Evolutionary conservation across 2,113 vertebrate genomes (phyloP).

Genomic region (Pionites leucogaster): DNA sequence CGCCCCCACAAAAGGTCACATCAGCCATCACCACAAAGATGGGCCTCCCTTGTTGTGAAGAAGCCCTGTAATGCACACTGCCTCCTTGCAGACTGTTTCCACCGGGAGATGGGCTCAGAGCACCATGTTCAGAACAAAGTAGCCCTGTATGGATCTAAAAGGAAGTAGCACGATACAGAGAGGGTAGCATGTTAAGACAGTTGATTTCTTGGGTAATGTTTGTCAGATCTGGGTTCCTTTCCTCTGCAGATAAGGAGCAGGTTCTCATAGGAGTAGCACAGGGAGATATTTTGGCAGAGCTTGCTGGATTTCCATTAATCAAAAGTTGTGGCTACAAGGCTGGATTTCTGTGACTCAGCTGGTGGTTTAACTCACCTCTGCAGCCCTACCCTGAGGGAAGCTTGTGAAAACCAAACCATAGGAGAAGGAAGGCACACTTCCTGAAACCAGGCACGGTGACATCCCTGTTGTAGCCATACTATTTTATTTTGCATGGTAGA

Average conservation of each 20-base stretch:
- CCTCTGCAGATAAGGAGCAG: neutral
- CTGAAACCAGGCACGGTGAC: neutral
- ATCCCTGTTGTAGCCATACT: neutral
- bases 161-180: neutral
- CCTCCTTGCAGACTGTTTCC: neutral
- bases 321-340: neutral
- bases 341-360: neutral
- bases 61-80: neutral
- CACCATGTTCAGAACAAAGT: too few relatives aligned
- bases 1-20: neutral
- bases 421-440: neutral
- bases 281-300: neutral
- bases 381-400: neutral
- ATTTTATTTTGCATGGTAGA: neutral
- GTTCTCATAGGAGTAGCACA: neutral
- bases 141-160: neutral
- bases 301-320: neutral
- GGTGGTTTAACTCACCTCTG: neutral
- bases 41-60: neutral
- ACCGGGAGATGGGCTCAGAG: neutral
- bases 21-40: neutral
- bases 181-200: neutral
- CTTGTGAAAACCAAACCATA: neutral
- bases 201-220: accelerated
- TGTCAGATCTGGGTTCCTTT: neutral